Evolutionary conservation across 2,888 invertebrate species (phyloP).

Genomic region (Eutolmus rufibarbis): DNA sequence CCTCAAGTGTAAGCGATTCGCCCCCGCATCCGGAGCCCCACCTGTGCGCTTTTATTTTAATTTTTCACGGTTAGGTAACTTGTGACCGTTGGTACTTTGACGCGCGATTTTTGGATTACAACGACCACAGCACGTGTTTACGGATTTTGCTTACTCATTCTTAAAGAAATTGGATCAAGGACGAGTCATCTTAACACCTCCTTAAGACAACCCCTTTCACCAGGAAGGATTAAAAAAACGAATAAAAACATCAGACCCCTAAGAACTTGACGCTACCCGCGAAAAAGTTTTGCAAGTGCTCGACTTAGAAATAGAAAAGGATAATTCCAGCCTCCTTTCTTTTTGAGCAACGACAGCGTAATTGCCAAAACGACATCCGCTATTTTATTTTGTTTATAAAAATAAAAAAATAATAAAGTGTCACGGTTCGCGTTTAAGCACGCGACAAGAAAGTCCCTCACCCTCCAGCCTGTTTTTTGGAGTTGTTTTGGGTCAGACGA

Average conservation of each 20-base stretch:
- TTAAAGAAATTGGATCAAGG: not conserved
- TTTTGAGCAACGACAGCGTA: not conserved
- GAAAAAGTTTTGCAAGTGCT: not conserved
- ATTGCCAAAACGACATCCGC: not conserved
- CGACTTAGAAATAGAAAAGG: not conserved
- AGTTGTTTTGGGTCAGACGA: not conserved
- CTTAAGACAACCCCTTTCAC: not conserved
- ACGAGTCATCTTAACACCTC: not conserved
- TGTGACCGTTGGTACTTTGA: not conserved
- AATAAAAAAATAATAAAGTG: not conserved
- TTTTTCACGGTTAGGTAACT: not conserved
- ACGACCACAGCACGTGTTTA: not conserved
- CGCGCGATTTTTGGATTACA: not conserved
- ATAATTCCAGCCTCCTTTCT: not conserved
- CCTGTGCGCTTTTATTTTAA: not conserved
- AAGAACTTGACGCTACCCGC: not conserved
- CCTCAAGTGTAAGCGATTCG: not conserved
- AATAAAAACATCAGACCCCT: not conserved
- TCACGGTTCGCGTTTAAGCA: not conserved
- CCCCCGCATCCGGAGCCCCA: not conserved
- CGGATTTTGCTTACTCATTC: not conserved
- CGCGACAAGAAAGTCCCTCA: not conserved
- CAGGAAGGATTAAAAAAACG: not conserved
- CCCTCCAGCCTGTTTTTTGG: not conserved
- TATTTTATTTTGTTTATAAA: not conserved